Base-by-base conservation (phyloP, 2,797 vertebrate genomes). In the Sebastes alutus region DNA sequence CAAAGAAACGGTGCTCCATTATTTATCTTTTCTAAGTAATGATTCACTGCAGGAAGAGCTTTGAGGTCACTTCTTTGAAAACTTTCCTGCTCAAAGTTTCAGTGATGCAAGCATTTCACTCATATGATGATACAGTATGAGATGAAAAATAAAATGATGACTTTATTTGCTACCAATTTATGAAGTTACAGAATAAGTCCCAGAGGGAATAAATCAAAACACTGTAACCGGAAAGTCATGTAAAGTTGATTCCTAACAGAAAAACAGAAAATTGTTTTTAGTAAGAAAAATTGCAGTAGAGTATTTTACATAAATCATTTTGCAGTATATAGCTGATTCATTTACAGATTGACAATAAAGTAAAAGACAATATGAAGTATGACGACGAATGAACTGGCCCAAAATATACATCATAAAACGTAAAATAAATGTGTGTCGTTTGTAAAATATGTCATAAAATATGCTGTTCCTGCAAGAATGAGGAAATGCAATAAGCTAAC, bases 21-120 rank as follows among this genome's bases (percentile, higher is more conserved):
- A 74, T 81, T 78, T 68, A 56, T 69, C 58, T 69, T 70, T 67
- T 76, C 35, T 70, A 74, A 72, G 10, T 12, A 68, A 71, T 83
- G 54, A 80, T 72, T 80, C 72, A 29, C 13, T 46, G 62, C 38
- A 25, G 65, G 60, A 78, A 62, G 46, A 73, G 52, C 71, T 75
- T 73, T 78, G 30, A 78, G 81, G 71, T 77, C 68, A 72, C 10
- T 42, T 56, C 23, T 84, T 81, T 73, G 10, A 75, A 80, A 85
- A 81, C 52, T 72, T 74, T 60, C 22, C 33, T 38, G 42, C 46
- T 80, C 10, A 62, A 56, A 86, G 62, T 66, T 68, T 55, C 20
- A 61, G 13, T 23, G 25, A 35, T 52, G 64, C 56, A 77, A 77
- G 61, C 59, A 60, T 87, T 87, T 81, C 0, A 80, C 80, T 81